Base-by-base conservation (phyloP, 2,888 invertebrate genomes). In the Phengaris alcon region DNA sequence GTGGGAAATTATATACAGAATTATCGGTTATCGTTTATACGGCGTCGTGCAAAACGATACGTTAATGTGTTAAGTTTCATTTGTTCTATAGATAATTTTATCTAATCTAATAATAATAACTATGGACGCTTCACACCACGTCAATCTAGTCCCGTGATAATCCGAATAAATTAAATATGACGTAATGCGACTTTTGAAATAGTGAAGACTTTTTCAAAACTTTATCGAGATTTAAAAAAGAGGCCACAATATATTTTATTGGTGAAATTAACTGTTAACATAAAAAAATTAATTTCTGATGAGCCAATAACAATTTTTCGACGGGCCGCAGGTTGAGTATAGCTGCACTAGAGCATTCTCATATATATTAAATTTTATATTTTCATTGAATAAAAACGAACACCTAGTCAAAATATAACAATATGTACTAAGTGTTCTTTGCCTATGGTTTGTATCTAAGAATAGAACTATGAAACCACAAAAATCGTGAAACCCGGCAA, bases 1-100 rank as follows among this genome's bases (percentile, higher is more conserved):
- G 75, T 70, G 82, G 80, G 82, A 82, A 81, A 81, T 83, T 81
- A 80, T 80, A 77, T 78, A 79, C 78, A 77, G 75, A 73, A 75
- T 77, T 76, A 76, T 75, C 76, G 75, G 73, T 73, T 73, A 76
- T 22, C 9, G 59, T 59, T 59, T 22, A 59, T 22, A 59, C 10
- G 10, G n/a, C n/a, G 35, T 35, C 1, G 35, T 9, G 15, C 13
- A 15, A 57, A 57, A 59, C 59, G 59, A 68, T 75, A 75, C 76
- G 74, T 73, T 69, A 75, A 68, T 68, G 64, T 68, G 13, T 15
- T 68, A 59, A 59, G 48, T 52, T 48, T 70, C 57, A 44, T 73
- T 73, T 46, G 22, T 54, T 69, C 8, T 46, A 12, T 69, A 69
- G 57, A 3, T 8, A 8, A 6, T 15, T 8, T 57, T 15, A 15